Evolutionary conservation across 2,797 vertebrate genomes (phyloP), one percentile per base, ranked within the genome.

Genomic region (Cyprinodon diabolis): DNA sequence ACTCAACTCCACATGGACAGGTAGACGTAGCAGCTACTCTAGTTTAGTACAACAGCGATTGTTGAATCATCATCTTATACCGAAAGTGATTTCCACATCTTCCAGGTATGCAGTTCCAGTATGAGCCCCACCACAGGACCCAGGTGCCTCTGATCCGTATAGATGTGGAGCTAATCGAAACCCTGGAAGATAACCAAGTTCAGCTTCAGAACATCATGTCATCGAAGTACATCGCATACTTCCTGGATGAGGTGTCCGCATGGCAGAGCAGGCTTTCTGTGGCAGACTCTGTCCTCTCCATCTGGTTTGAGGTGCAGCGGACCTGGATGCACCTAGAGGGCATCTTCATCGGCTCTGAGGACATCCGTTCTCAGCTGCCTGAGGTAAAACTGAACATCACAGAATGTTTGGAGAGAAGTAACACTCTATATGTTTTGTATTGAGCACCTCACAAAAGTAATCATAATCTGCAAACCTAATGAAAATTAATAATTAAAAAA

Each of bases 131-230:
- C 72, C 84, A 89, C 0, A 90, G 94, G 57, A 97, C 94, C 1
- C 67, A 62, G 11, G 45, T 96, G 23, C 96, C 95, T 0, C 83
- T 99, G 84, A 93, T 98, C 72, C 94, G 87, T 71, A 93, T 93
- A 0, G 93, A 97, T 0, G 97, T 98, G 82, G 96, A 97, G 56
- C 96, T 99, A 51, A 94, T 98, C 0, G 97, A 98, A 85, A 97
- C 95, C 1, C 93, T 99, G 80, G 98, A 99, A 71, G 97, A 99
- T 85, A 98, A 97, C 91, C 98, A 99, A 82, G 97, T 99, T 57
- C 97, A 98, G 80, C 95, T 99, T 75, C 98, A 99, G 89, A 94
- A 93, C 77, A 91, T 98, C 66, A 96, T 97, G 94, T 94, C 94
- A 0, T 97, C 96, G 73, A 98, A 96, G 82, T 92, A 96, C 56